Evolutionary conservation across 2,797 vertebrate species (phyloP).

Genomic region (Microctenopoma steveboyesi): DNA sequence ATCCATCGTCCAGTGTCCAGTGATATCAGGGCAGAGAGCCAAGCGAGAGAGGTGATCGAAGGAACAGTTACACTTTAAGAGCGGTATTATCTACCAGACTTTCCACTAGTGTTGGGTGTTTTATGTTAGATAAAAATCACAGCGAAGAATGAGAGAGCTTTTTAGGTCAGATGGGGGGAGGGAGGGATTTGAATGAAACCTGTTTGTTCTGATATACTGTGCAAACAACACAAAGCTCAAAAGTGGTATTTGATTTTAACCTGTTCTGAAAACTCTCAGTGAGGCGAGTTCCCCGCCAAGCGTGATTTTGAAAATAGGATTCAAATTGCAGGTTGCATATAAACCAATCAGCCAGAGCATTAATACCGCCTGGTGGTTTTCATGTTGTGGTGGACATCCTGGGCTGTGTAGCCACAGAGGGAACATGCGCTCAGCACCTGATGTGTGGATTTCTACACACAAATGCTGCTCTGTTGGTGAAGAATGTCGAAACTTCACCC

Average conservation of each 20-base stretch:
- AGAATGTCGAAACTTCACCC: background rate
- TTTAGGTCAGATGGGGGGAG: slow-evolving; percentile 8
- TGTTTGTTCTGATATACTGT: background rate
- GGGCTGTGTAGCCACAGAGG: no score
- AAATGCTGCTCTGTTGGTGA: background rate
- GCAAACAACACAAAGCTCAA: slow-evolving; percentile 7
- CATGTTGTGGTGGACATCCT: no score
- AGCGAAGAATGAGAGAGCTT: background rate
- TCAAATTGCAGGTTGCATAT: no score
- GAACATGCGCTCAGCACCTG: no score
- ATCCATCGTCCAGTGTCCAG: slow-evolving; percentile 44
- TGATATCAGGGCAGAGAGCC: slow-evolving; percentile 36
- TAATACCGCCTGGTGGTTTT: no score
- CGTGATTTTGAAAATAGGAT: background rate
- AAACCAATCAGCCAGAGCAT: no score
- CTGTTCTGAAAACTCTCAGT: background rate
- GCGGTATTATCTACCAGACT: background rate
- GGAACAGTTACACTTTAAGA: slow-evolving; percentile 1
- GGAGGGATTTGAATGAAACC: slow-evolving; percentile 9
- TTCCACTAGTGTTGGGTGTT: background rate
- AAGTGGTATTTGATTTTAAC: background rate
- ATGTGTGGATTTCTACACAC: background rate
- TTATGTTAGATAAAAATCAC: slow-evolving; percentile 5
- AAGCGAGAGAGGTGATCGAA: slow-evolving; percentile 45
- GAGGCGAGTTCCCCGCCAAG: background rate